phyloP scores from a whole-genome alignment of 1,140 invertebrate species.

The Hycleus phaleratus region DNA sequence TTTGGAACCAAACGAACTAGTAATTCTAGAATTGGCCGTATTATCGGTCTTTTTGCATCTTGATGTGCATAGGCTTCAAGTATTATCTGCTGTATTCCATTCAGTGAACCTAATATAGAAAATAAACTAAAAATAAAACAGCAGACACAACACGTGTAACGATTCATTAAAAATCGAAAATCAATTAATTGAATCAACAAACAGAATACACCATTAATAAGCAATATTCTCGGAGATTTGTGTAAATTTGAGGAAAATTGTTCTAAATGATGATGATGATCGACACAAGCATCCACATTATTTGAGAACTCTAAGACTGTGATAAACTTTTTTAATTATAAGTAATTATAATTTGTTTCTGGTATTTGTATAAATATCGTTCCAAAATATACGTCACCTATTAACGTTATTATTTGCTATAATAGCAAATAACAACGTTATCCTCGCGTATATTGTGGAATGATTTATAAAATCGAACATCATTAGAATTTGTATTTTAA shows the following conservation, averaged over 20 bases:
- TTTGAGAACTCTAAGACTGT: conserved; percentile 31
- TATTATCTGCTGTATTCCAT: conserved; percentile 35
- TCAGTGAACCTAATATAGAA: conserved; percentile 33
- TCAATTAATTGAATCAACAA: neutral
- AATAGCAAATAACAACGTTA: no score
- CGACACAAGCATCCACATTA: conserved; percentile 26
- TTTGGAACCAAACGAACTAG: conserved; percentile 38
- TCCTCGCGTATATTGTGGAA: no score
- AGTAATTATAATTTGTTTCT: conserved; percentile 15
- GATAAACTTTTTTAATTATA: conserved; percentile 30
- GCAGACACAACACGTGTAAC: conserved; percentile 16
- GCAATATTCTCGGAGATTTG: no score
- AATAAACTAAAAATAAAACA: conserved; percentile 14
- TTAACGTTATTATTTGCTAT: no score
- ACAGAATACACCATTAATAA: neutral
- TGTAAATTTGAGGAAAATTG: neutral
- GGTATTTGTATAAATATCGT: neutral
- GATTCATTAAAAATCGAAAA: neutral
- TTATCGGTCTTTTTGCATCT: conserved; percentile 32
- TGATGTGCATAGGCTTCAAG: conserved; percentile 37
- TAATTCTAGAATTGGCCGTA: conserved; percentile 28
- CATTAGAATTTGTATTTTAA: conserved; percentile 12
- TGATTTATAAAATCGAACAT: conserved; percentile 4
- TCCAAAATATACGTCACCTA: no score
- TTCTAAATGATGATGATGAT: conserved; percentile 1